phyloP scores from a whole-genome alignment of 2,888 invertebrate species.

The Diogma glabrata region DNA sequence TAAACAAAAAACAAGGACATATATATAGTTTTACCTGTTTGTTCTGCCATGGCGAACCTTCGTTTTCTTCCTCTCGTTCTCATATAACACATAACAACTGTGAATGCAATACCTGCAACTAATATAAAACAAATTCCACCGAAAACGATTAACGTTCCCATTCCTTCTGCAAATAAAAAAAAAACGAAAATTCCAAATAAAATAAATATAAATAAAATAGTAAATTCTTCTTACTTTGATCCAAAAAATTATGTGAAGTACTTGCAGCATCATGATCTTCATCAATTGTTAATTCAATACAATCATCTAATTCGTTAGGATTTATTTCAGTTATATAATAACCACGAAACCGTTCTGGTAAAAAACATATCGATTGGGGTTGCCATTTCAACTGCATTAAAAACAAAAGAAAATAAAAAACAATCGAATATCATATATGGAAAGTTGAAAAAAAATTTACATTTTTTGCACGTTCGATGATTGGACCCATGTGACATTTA shows the following conservation, averaged over 20 bases:
- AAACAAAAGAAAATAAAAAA: neutral
- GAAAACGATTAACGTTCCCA: slow-evolving; percentile 4
- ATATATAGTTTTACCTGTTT: too few relatives aligned
- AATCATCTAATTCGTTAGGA: slow-evolving; percentile 32
- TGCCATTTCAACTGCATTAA: slow-evolving; percentile 34
- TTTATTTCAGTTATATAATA: slow-evolving; percentile 35
- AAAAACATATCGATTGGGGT: slow-evolving; percentile 36
- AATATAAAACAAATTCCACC: slow-evolving; percentile 39
- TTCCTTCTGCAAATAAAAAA: neutral
- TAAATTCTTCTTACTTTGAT: slow-evolving; percentile 38
- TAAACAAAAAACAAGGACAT: too few relatives aligned
- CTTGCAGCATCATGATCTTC: slow-evolving; percentile 40
- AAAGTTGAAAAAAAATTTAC: slow-evolving; percentile 25
- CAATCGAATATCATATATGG: slow-evolving; percentile 1
- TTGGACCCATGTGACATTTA: slow-evolving; percentile 36
- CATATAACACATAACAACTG: slow-evolving; percentile 2
- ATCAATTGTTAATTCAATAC: slow-evolving; percentile 36
- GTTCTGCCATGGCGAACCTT: neutral
- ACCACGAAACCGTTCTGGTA: slow-evolving; percentile 35
- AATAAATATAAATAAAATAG: slow-evolving; percentile 1
- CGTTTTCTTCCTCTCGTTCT: neutral
- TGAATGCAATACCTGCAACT: slow-evolving; percentile 40
- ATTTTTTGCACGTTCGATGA: slow-evolving; percentile 35
- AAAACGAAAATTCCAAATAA: neutral
- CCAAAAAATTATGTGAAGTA: slow-evolving; percentile 41